Base-by-base conservation (phyloP, 2,797 vertebrate species). In the Platalea minor region DNA sequence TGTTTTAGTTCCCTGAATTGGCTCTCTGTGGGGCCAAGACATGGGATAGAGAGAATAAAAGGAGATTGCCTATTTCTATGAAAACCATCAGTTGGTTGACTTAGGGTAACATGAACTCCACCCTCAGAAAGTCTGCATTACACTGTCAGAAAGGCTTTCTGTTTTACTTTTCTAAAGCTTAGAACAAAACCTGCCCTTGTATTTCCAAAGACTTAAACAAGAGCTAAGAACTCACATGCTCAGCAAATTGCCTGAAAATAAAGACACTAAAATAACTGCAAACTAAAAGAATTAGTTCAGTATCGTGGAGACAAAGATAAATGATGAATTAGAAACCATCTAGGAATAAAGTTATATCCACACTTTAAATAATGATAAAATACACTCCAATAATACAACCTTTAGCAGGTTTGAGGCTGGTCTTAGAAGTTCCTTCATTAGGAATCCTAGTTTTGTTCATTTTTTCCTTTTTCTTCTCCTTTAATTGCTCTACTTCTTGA, bases 321-420 rank as follows among this genome's bases (percentile, higher is more conserved):
- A 39, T 20, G 2, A 37, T 17, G 10, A 72, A 81, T 24, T n/a
- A 85, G 20, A 85, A 93, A 72, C 23, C 23, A 74, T 11, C 13
- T 19, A 67, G 59, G 57, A 89, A 79, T 31, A 64, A 88, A 74
- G 37, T 48, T 69, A 72, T 8, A 85, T 2, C 54, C 45, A 57
- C 9, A 33, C 37, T 53, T 46, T 6, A 61, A 78, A 41, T 23
- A 92, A 76, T 23, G 17, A 59, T 15, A 82, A 93, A 89, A 69
- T 35, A 78, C 33, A 79, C 45, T 70, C 64, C 61, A 63, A 23
- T 77, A 39, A 87, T 31, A 68, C 41, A 95, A 98, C 98, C 97
- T 98, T 85, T 93, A 69, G 60, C 43, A 35, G 65, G 33, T 84
- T 90, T 92, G 73, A 53, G 72, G 68, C 51, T 61, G 33, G 91